Base-by-base conservation (phyloP, 2,888 invertebrate genomes). In the Coelinius sp. region DNA sequence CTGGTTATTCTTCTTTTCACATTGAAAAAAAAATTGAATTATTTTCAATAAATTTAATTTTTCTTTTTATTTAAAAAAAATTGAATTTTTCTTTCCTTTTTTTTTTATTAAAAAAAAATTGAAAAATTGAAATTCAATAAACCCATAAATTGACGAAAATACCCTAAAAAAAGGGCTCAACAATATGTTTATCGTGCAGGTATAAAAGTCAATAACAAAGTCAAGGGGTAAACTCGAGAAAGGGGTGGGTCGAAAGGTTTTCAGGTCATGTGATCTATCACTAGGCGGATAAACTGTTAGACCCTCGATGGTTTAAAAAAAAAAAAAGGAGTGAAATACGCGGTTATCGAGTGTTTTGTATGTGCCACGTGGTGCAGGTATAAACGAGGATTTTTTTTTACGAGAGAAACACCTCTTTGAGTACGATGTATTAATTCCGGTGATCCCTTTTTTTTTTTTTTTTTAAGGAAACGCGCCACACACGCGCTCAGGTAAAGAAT, bases 401-500 rank as follows among this genome's bases (percentile, higher is more conserved):
- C 41, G 56, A 72, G 74, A 76, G 76, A 73, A 73, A 75, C 80
- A 75, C 77, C 79, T 83, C 81, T 84, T 84, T 83, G 80, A 82
- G 80, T 81, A 79, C 81, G 81, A 84, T 74, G 80, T 84, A 84
- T 84, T 84, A 84, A 84, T 84, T 84, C n/a, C 81, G 78, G 80
- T 77, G 38, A 41, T 63, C 41, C 38, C 35, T 62, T 59, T 20
- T 56, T 59, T 59, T 59, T 62, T 59, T 20, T 56, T 59, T 59
- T 59, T 59, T 14, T 1, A 5, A 25, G 27, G 17, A 59, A 59
- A 59, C 59, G 81, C 80, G 83, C 78, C 83, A 74, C 78, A 83
- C 85, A 84, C 85, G 85, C 85, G 85, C 78, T 77, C 85, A 85
- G 85, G 85, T 85, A 84, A 80, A 49, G 62, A 17, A 70, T 78